Evolutionary conservation across 2,797 vertebrate species (phyloP).

Genomic region (Danio aesculapii): DNA sequence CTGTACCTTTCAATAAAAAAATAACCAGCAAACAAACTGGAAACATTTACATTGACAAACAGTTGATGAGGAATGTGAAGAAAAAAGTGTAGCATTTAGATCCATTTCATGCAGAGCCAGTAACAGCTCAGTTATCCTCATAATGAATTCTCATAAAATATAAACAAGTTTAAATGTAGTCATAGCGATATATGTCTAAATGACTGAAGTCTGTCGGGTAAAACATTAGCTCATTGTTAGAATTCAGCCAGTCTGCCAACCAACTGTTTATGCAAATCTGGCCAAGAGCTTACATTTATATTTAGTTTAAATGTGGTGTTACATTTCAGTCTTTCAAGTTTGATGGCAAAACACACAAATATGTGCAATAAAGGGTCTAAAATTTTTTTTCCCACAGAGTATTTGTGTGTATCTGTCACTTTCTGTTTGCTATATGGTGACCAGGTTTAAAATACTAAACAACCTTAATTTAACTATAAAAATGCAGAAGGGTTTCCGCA

Average conservation of each 20-base stretch:
- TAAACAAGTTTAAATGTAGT: conserved; percentile 15
- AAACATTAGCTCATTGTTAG: conserved; percentile 4
- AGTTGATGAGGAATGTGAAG: no score
- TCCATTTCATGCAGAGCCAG: neutral
- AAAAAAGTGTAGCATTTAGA: no score
- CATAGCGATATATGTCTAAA: neutral
- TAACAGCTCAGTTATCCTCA: neutral
- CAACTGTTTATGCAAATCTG: neutral
- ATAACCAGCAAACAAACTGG: no score
- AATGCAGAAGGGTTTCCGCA: neutral
- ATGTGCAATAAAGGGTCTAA: neutral
- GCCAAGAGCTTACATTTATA: neutral
- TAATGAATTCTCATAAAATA: neutral
- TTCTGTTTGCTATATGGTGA: neutral
- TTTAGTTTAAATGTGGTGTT: neutral
- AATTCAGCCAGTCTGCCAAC: conserved; percentile 9
- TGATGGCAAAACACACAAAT: conserved; percentile 5
- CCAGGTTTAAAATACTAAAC: neutral
- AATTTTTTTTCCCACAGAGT: neutral
- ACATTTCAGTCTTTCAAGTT: neutral
- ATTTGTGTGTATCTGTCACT: conserved; percentile 22
- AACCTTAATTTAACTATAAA: neutral
- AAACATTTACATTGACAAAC: no score
- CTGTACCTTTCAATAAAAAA: no score
- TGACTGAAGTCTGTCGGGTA: neutral